Evolutionary conservation across 2,113 vertebrate species (phyloP).

Genomic region (Crotophaga sulcirostris): DNA sequence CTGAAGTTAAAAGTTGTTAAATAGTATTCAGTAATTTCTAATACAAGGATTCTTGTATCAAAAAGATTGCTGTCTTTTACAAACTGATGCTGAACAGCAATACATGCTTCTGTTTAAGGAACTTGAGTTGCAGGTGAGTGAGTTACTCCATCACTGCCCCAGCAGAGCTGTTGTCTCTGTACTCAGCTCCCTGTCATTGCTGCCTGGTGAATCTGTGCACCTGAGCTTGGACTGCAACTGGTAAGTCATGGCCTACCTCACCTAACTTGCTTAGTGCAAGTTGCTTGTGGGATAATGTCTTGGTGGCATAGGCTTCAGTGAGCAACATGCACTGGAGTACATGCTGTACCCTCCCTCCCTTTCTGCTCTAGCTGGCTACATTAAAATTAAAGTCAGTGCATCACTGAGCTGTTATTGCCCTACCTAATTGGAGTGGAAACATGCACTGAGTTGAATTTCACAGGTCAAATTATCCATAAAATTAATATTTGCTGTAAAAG

Average conservation of each 20-base stretch:
- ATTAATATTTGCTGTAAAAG: background rate
- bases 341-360: background rate
- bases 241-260: rapidly evolving
- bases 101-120: background rate
- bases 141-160: background rate
- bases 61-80: background rate
- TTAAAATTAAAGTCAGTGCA: rapidly evolving
- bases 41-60: background rate
- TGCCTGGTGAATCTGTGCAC: background rate
- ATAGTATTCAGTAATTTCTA: background rate
- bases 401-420: background rate
- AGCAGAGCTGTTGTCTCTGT: background rate
- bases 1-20: background rate
- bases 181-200: rapidly evolving
- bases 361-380: background rate
- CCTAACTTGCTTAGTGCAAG: background rate
- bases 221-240: rapidly evolving
- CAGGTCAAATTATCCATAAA: background rate
- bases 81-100: rapidly evolving
- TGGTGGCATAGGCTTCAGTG: rapidly evolving
- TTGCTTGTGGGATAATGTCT: background rate
- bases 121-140: rapidly evolving
- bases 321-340: rapidly evolving
- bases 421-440: background rate
- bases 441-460: background rate